Evolutionary conservation across 2,113 vertebrate genomes (phyloP), one percentile per base, ranked within the genome.

Genomic region (Leptocoma aspasia): DNA sequence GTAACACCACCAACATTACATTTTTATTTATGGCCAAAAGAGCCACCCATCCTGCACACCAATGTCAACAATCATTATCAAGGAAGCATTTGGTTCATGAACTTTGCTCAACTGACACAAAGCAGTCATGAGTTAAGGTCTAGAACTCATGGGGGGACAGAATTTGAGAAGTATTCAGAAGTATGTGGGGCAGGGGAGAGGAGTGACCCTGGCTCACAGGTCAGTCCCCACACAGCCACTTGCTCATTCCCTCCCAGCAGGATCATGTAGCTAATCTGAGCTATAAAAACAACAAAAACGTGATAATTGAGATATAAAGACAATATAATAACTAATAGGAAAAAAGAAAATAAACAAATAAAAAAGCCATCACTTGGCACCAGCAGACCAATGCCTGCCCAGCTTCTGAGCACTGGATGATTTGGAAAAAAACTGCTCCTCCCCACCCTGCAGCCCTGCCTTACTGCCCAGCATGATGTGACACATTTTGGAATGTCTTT

Each of bases 1-100:
- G 17, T 20, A 53, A 5, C 59, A 5, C 13, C 22, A 44, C 9
- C 37, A 60, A 10, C 0, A 0, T 7, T 2, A 27, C 6, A 5
- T 9, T 21, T 35, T 10, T 9, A 57, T 13, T 54, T 20, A 4
- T 0, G 1, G 26, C 9, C 31, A 66, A 52, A 39, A 77, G 65
- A 30, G 2, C 17, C 20, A 61, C 41, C 18, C 37, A 7, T 7
- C 27, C 5, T 13, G 4, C 16, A 31, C 44, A 66, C 6, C 24
- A n/a, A 3, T 21, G 91, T 10, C 33, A 59, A 50, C 4, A 33
- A 44, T 4, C 5, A 2, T 27, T 13, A 39, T 2, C 9, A 20
- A 88, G 14, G 13, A 68, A 79, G 8, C 21, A 31, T 33, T 50
- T 4, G 2, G 9, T 10, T 76, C 22, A 7, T 60, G 44, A 56